A percentile compares a stretch with the other conserved stretches of the same genome.
Evolutionary conservation across 1,140 invertebrate species (phyloP).

Genomic region (Drosophila nigrodunni): DNA sequence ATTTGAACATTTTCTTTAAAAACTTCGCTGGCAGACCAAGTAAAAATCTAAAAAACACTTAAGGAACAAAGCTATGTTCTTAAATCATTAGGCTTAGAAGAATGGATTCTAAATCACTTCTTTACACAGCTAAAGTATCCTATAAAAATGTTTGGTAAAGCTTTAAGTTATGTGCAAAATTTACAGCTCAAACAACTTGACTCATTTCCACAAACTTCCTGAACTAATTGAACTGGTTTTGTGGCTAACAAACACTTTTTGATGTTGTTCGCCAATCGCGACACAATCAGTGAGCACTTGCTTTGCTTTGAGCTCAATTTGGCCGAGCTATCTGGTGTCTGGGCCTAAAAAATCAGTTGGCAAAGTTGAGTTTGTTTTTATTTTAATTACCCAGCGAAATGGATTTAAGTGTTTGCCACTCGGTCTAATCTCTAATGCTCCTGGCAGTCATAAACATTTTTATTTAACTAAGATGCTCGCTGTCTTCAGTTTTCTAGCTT

Average conservation of each 20-base stretch:
- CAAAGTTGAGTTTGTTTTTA: slow-evolving; percentile 7
- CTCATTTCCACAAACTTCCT: too few relatives aligned
- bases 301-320: slow-evolving; percentile 19
- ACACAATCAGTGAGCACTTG: not conserved
- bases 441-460: slow-evolving; percentile 61
- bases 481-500: slow-evolving; percentile 42
- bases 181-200: too few relatives aligned
- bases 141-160: too few relatives aligned
- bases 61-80: too few relatives aligned
- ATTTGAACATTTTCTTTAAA: not conserved
- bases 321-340: not conserved
- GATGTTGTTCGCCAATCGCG: not conserved
- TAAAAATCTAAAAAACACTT: too few relatives aligned
- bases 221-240: too few relatives aligned
- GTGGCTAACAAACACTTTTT: not conserved
- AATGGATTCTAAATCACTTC: too few relatives aligned
- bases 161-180: too few relatives aligned
- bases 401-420: slow-evolving; percentile 41
- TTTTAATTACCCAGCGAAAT: slow-evolving; percentile 42
- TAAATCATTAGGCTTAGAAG: too few relatives aligned
- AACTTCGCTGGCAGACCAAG: not conserved
- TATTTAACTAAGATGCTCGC: slow-evolving; percentile 39
- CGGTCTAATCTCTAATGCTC: slow-evolving; percentile 60
- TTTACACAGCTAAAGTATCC: too few relatives aligned
- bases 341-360: not conserved